phyloP scores from a whole-genome alignment of 2,888 invertebrate genomes.

The Cosmia trapezina region DNA sequence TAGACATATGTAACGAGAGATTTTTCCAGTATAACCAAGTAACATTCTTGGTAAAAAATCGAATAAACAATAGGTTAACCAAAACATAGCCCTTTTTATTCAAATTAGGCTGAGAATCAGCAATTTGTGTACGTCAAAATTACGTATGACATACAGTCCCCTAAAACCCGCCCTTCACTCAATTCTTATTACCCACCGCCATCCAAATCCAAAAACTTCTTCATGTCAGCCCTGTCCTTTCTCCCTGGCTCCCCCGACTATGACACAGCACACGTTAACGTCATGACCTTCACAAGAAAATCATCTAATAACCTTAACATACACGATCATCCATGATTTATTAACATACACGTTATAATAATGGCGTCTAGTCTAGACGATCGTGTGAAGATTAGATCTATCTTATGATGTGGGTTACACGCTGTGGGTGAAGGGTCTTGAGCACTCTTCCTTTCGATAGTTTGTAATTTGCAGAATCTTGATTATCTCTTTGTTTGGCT shows the following conservation, averaged over 20 bases:
- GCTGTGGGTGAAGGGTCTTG: slow-evolving; percentile 19
- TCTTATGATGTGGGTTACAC: slow-evolving; percentile 31
- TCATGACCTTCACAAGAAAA: slow-evolving; percentile 43
- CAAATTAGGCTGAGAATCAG: no score
- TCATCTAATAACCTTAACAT: slow-evolving; percentile 25
- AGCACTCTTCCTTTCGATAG: slow-evolving; percentile 36
- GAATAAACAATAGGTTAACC: no score
- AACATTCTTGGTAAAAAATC: no score
- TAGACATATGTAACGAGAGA: no score
- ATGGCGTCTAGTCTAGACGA: slow-evolving; percentile 46
- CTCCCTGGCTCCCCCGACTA: slow-evolving; percentile 47
- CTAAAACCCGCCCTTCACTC: no score
- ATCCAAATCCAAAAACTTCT: neutral
- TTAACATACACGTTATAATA: slow-evolving; percentile 16
- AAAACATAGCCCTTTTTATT: no score
- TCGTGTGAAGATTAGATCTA: slow-evolving; percentile 28
- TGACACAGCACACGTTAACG: slow-evolving; percentile 48
- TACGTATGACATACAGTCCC: no score
- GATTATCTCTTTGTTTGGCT: neutral
- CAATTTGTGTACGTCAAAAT: no score
- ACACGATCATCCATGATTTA: slow-evolving; percentile 47
- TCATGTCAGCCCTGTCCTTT: slow-evolving; percentile 41
- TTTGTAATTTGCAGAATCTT: slow-evolving; percentile 8
- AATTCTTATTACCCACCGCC: neutral
- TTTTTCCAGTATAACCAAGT: no score